Evolutionary conservation across 2,888 invertebrate species (phyloP).

Genomic region (Epirrhoe tristata): DNA sequence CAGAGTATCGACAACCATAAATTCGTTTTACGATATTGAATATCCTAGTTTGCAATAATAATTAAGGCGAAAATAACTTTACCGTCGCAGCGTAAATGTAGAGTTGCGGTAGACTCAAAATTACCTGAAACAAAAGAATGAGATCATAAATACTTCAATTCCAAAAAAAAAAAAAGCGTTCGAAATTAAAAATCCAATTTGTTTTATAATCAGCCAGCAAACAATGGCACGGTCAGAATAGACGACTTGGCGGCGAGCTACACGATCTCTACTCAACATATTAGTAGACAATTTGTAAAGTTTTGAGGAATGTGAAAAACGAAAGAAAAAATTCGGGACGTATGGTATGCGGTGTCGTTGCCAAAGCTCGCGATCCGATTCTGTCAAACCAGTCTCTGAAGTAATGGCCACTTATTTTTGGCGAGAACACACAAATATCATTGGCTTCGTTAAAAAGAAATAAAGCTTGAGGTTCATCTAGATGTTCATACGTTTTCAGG

Average conservation of each 20-base stretch:
- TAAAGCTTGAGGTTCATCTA: conserved; percentile 55
- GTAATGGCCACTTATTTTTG: conserved; percentile 78
- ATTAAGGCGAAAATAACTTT: neutral
- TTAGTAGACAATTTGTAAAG: conserved; percentile 52
- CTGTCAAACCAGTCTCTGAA: conserved; percentile 74
- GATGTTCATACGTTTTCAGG: conserved; percentile 52
- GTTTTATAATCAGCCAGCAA: conserved; percentile 17
- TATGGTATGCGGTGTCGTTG: conserved; percentile 52
- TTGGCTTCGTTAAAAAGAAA: conserved; percentile 66
- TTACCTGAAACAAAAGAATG: conserved; percentile 41
- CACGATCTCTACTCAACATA: conserved; percentile 41
- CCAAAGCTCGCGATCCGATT: conserved; percentile 74
- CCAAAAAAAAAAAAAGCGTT: conserved; percentile 6
- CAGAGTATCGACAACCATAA: neutral
- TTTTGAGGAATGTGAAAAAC: conserved; percentile 32
- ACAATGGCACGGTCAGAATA: conserved; percentile 27
- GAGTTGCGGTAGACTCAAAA: conserved; percentile 8
- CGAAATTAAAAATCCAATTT: conserved; percentile 14
- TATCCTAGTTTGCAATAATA: neutral
- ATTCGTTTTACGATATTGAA: neutral
- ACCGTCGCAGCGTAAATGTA: conserved; percentile 9
- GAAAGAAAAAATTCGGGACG: conserved; percentile 45
- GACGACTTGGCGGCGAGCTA: conserved; percentile 37
- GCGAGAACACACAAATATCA: conserved; percentile 72
- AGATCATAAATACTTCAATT: conserved; percentile 14